phyloP scores from a whole-genome alignment of 2,888 invertebrate species.

The Tanypteryx hageni region DNA sequence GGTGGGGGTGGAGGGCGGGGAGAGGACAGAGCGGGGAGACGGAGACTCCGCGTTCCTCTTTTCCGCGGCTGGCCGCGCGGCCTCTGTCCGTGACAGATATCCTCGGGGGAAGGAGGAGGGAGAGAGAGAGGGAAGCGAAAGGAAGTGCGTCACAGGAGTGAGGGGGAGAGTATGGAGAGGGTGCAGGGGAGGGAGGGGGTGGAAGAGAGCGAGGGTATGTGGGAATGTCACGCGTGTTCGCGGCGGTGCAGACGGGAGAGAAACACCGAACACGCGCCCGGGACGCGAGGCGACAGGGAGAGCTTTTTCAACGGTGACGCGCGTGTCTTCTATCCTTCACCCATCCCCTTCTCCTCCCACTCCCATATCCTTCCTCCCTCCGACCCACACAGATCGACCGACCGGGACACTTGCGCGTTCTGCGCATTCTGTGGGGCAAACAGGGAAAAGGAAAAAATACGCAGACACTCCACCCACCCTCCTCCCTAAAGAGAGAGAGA shows the following conservation, averaged over 20 bases:
- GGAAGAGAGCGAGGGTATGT: not conserved
- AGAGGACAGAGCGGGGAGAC: not conserved
- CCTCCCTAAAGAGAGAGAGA: not conserved
- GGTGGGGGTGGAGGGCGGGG: conserved; percentile 14
- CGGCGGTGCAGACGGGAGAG: not conserved
- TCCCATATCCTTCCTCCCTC: not conserved
- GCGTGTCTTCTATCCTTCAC: not conserved
- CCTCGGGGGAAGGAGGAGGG: not conserved
- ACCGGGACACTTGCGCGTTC: conserved; percentile 12
- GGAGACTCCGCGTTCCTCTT: conserved; percentile 9
- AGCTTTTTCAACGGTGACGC: not conserved
- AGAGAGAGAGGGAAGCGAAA: not conserved
- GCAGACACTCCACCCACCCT: not conserved
- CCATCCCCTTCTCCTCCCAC: not conserved
- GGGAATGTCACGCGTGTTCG: conserved; percentile 28
- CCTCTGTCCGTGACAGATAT: conserved; percentile 42
- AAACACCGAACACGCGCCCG: conserved; percentile 2
- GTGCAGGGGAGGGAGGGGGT: not conserved
- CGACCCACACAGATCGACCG: not conserved
- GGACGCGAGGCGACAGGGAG: not conserved
- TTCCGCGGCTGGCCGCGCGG: conserved; percentile 58
- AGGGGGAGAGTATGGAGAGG: not conserved
- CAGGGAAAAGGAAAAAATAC: not conserved
- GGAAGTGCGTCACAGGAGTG: too few species aligned
- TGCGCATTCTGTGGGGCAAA: not conserved